Evolutionary conservation across 2,888 invertebrate species (phyloP).

Genomic region (Acleris cristana): DNA sequence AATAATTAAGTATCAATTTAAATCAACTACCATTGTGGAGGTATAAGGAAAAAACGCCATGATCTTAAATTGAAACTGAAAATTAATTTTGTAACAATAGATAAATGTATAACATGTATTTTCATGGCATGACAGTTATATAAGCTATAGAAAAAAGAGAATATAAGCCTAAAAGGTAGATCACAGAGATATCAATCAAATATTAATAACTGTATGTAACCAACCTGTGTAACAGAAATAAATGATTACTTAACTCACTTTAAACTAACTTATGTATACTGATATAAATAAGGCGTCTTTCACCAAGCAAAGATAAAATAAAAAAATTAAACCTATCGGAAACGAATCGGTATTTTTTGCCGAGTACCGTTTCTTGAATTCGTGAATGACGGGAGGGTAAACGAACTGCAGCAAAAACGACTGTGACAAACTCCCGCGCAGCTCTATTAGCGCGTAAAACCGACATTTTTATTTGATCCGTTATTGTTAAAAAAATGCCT

Average conservation of each 20-base stretch:
- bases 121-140: too few species aligned
- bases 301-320: conserved; percentile 20
- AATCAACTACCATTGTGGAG: too few species aligned
- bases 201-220: too few species aligned
- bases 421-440: conserved; percentile 33
- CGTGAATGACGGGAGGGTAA: conserved; percentile 37
- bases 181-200: too few species aligned
- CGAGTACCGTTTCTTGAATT: conserved; percentile 38
- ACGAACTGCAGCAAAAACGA: conserved; percentile 38
- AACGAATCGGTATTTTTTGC: conserved; percentile 38
- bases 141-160: too few species aligned
- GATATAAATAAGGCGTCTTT: not conserved
- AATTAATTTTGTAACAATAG: too few species aligned
- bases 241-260: not conserved
- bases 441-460: conserved; percentile 38
- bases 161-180: too few species aligned
- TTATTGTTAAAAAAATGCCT: conserved; percentile 9
- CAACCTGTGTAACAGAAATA: too few species aligned
- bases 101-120: too few species aligned
- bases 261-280: not conserved
- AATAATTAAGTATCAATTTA: too few species aligned
- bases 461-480: conserved; percentile 28
- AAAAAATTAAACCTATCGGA: conserved; percentile 36
- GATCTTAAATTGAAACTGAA: too few species aligned
- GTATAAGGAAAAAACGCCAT: too few species aligned